Base-by-base conservation (phyloP, 2,797 vertebrate species). In the Aselliscus stoliczkanus region DNA sequence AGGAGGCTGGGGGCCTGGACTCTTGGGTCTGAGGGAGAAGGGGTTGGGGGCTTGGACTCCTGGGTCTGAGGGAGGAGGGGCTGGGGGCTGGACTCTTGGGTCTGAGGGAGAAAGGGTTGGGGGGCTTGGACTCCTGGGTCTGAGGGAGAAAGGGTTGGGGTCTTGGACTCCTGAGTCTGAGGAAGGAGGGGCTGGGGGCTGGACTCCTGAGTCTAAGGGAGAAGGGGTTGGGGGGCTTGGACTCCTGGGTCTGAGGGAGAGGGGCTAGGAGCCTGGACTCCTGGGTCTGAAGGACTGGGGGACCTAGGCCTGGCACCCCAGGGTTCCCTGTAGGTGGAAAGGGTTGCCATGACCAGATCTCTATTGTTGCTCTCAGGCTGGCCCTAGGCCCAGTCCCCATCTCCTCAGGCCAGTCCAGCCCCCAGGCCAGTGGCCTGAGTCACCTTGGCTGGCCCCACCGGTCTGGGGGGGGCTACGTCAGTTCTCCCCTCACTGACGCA, bases 341-440 rank as follows among this genome's bases (percentile, higher is more conserved):
- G 67, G 79, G 56, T 37, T 73, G 56, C 65, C 56, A 17, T 47
- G 62, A 17, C 31, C 14, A 2, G 54, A 29, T 50, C 39, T 34
- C 72, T 67, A 8, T 54, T 56, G 13, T 47, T 73, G 77, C 72
- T 72, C 56, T 72, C 13, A 9, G 54, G 23, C 88, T 96, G 97
- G 96, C 96, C 60, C 29, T n/a, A 6, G 75, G 88, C 95, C 95
- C 91, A 65, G 88, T 62, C 89, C 89, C 86, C 69, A 65, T 87
- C 76, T 62, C 83, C 84, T 93, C 67, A 1, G 88, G 89, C 95
- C 90, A 73, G 94, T 87, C 96, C 92, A 85, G 94, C 90, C 95
- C 95, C 93, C 89, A 81, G 87, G 95, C 96, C 94, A 92, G 96
- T 97, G 97, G 97, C 96, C 96, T 97, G 97, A 97, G 97, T 97